Base-by-base conservation (phyloP, 2,113 vertebrate species). In the Tachysurus vachellii region DNA sequence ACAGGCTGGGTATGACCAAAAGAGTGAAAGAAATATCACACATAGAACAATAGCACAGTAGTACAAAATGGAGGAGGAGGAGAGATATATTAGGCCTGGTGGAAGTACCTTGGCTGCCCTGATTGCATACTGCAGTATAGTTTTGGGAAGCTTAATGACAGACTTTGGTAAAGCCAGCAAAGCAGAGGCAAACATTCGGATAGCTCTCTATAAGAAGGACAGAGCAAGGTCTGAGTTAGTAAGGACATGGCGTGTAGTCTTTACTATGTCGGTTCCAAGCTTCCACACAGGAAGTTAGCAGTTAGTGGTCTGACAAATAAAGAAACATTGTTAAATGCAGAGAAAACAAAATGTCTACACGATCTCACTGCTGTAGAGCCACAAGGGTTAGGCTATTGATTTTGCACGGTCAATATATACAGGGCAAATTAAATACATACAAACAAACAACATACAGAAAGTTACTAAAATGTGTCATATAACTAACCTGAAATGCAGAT, bases 61-160 rank as follows among this genome's bases (percentile, higher is more conserved):
- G 54, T 95, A 86, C 3, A 90, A 88, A 87, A 64, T 64, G 53
- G n/a, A 85, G 54, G 79, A 31, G 36, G 54, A 83, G 64, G 42
- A 84, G 85, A 89, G 84, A 86, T 89, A 86, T 82, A 88, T 86
- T 96, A 96, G 86, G 88, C 84, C 71, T 89, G 14, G 95, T 95
- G 94, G 92, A 95, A 84, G 95, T 99, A 99, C 98, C 98, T 99
- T 99, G 94, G 96, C 96, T 96, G 97, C 97, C 97, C 96, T 99
- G 93, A 98, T 96, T 96, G 99, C 95, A 96, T 97, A 99, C 91
- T 99, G 97, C 93, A 99, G 98, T 92, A 98, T 96, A 95, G 98
- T 99, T 99, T 98, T 99, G 93, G 98, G 98, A 91, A 99, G 97
- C 95, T 97, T 99, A 96, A 99, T 97, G 95, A 99, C 92, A 97